Evolutionary conservation across 1,140 invertebrate genomes (phyloP), one percentile per base, ranked within the genome.

Genomic region (Phenacoccus solenopsis): DNA sequence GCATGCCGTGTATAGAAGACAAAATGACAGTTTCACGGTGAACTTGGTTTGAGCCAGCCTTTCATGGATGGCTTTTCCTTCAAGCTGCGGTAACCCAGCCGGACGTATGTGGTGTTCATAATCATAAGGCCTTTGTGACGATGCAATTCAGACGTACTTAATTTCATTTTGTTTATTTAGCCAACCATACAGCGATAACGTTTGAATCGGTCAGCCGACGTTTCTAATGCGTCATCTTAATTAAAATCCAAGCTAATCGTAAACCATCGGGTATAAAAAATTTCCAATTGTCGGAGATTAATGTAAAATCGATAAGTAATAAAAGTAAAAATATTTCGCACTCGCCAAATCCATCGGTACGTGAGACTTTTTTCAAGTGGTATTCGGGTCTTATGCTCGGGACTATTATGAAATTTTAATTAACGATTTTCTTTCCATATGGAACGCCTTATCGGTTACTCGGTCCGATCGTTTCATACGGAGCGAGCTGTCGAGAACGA

Each of bases 301-400:
- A 49, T 49, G 38, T 49, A 5, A 49, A 49, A 49, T 49, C 38
- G 38, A 49, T 49, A 49, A 49, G 12, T 49, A 49, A 49, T 49
- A 49, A 49, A 49, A 49, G 38, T n/a, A 49, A 49, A 49, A 49
- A 49, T 49, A 49, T 49, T 49, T 49, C 38, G 38, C 20, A 10
- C 38, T 16, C 38, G 20, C 38, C 38, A 16, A n/a, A 49, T 10
- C 38, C 20, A n/a, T n/a, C 12, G 12, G 38, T n/a, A 49, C 38
- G 38, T 49, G 38, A 49, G 38, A 49, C 38, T 49, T 49, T 49
- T 49, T n/a, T 49, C 38, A 49, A 49, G 38, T n/a, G n/a, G n/a
- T 49, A 49, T 49, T 49, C 20, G 38, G n/a, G n/a, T n/a, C n/a
- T n/a, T n/a, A 5, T 32, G 30, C 30, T 13, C 5, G 30, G 13